phyloP scores from a whole-genome alignment of 2,113 vertebrate genomes.

The Labrus mixtus region DNA sequence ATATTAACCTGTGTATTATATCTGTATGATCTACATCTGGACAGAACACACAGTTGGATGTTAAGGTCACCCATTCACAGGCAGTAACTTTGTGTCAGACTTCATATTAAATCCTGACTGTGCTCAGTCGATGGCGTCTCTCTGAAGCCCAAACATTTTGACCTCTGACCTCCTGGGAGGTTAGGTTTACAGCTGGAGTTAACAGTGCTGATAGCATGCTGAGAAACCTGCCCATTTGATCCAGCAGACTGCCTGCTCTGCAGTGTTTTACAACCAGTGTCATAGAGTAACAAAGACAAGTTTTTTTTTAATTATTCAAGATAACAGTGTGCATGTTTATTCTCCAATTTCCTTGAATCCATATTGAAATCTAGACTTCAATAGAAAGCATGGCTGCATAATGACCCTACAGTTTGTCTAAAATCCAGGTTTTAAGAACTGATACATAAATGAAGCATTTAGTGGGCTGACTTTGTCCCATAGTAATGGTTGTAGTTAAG shows the following conservation, averaged over 20 bases:
- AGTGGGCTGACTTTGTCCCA: background rate
- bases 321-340: constrained; percentile 19
- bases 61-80: constrained; percentile 63
- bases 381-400: too few species aligned
- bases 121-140: constrained; percentile 73
- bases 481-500: background rate
- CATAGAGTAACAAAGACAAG: constrained; percentile 47
- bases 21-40: constrained; percentile 38
- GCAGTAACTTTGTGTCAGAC: constrained; percentile 66
- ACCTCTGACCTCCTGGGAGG: constrained; percentile 78
- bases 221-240: constrained; percentile 73
- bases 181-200: constrained; percentile 75
- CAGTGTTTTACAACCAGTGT: constrained; percentile 53
- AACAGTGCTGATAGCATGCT: constrained; percentile 75
- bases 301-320: constrained; percentile 39
- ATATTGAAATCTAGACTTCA: background rate
- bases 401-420: too few species aligned
- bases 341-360: constrained; percentile 3
- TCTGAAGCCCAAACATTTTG: constrained; percentile 78
- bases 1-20: constrained; percentile 1
- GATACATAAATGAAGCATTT: background rate
- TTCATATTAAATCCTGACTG: constrained; percentile 71
- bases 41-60: constrained; percentile 28
- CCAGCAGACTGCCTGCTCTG: constrained; percentile 31
- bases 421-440: too few species aligned